Evolutionary conservation across 2,888 invertebrate genomes (phyloP).

Genomic region (Acanthosepion lycidas): DNA sequence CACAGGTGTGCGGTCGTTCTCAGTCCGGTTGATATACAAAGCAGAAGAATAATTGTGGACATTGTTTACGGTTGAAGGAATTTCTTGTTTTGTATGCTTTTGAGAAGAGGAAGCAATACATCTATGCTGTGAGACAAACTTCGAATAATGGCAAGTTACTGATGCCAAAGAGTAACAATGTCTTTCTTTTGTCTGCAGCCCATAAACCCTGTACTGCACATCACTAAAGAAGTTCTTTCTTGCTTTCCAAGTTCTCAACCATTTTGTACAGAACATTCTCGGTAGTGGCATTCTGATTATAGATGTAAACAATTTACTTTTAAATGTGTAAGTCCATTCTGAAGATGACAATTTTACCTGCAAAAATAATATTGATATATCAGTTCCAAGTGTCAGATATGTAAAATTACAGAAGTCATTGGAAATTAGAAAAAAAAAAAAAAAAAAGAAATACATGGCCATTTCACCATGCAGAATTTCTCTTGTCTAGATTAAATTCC

Average conservation of each 20-base stretch:
- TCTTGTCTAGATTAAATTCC: no score
- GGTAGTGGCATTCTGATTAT: slow-evolving; percentile 33
- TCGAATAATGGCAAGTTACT: background rate
- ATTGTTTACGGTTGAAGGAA: background rate
- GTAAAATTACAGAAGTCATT: no score
- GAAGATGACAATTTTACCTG: background rate
- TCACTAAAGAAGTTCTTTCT: background rate
- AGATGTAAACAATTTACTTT: background rate
- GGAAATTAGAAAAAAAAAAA: no score
- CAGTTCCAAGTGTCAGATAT: no score
- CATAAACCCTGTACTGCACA: background rate
- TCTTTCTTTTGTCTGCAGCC: background rate
- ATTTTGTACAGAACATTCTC: background rate
- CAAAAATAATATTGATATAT: background rate
- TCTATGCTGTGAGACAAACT: background rate
- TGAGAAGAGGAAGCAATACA: background rate
- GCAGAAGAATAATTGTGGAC: background rate
- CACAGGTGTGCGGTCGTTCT: background rate
- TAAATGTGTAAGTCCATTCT: background rate
- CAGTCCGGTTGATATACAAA: slow-evolving; percentile 37
- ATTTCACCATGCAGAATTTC: no score
- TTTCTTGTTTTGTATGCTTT: background rate
- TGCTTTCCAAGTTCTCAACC: background rate
- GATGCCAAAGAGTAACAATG: background rate
- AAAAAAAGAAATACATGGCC: no score